These are phyloP conservation scores for Lepidiolamprologus cunningtoni DNA, from an alignment of 2,113 vertebrate genomes.

Conservation along the genomic window DNA sequence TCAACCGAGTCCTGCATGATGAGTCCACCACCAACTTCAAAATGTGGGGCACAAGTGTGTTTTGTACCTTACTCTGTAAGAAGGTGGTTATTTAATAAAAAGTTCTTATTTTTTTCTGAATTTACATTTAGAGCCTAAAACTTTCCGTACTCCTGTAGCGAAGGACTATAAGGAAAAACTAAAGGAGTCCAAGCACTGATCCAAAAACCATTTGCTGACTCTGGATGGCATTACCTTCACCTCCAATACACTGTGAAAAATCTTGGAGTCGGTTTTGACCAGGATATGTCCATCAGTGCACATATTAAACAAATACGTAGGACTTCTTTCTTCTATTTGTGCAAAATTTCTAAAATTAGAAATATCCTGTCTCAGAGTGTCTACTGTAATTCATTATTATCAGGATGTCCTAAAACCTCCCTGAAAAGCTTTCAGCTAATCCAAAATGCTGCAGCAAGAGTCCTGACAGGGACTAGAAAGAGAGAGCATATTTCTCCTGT, in stretches of 20 bases:
- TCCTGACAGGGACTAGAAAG: accelerated
- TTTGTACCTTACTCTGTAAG: background rate
- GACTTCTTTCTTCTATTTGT: background rate
- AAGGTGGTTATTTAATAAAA: background rate
- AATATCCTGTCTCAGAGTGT: background rate
- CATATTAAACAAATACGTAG: background rate
- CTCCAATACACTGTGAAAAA: background rate
- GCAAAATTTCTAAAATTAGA: background rate
- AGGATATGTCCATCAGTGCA: background rate
- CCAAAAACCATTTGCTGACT: background rate
- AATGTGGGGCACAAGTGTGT: background rate
- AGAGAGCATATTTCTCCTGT: background rate
- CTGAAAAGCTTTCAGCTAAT: accelerated
- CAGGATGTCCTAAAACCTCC: accelerated
- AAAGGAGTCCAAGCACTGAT: background rate
- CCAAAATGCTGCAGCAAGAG: background rate
- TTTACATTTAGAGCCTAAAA: background rate
- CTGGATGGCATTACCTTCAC: background rate
- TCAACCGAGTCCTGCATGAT: background rate
- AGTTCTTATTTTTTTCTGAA: background rate
- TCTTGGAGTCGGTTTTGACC: background rate
- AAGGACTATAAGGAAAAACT: background rate
- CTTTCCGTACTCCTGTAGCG: accelerated
- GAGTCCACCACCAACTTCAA: background rate
- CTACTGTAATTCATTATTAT: background rate